Evolutionary conservation across 2,888 invertebrate genomes (phyloP).

Genomic region (Chaetogeoica ovagalla): DNA sequence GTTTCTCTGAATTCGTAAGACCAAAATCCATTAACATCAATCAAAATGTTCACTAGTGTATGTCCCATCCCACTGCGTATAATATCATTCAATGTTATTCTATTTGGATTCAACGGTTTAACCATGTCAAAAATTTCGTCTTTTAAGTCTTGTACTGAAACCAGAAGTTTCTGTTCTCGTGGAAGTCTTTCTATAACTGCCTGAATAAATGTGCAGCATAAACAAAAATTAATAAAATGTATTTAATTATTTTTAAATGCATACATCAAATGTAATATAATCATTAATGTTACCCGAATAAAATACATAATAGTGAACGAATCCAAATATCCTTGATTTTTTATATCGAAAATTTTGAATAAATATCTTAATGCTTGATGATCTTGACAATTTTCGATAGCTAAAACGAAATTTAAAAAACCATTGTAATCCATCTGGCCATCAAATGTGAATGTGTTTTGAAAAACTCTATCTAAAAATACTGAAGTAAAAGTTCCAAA

Average conservation of each 20-base stretch:
- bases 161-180: constrained; percentile 60
- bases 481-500: constrained; percentile 88
- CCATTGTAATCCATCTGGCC: constrained; percentile 97
- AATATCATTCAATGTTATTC: constrained; percentile 85
- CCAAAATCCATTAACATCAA: constrained; percentile 96
- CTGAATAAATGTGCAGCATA: constrained; percentile 60
- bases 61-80: constrained; percentile 86
- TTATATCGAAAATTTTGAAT: constrained; percentile 87
- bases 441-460: constrained; percentile 92
- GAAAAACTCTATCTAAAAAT: constrained; percentile 90
- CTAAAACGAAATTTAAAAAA: constrained; percentile 90
- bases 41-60: constrained; percentile 88
- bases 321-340: constrained; percentile 83
- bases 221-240: background rate
- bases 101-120: constrained; percentile 78
- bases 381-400: constrained; percentile 87
- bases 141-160: constrained; percentile 90
- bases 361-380: constrained; percentile 89
- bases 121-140: constrained; percentile 99
- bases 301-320: constrained; percentile 90
- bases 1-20: constrained; percentile 89
- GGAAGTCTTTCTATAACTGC: constrained; percentile 88
- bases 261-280: background rate
- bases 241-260: background rate
- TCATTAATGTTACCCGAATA: constrained; percentile 68